Evolutionary conservation across 2,888 invertebrate species (phyloP).

Genomic region (Bombyx huttoni): DNA sequence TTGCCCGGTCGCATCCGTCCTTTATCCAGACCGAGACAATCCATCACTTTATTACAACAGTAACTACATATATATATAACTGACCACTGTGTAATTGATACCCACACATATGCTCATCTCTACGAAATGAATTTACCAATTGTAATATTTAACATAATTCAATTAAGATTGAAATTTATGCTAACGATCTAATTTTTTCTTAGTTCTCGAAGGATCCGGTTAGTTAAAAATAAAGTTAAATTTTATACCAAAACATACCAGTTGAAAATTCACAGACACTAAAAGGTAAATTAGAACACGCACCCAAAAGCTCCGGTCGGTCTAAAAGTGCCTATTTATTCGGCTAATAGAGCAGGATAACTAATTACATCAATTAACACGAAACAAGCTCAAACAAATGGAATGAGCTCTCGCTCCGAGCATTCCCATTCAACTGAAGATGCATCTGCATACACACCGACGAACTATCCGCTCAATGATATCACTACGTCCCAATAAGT

Average conservation of each 20-base stretch:
- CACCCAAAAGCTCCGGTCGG: too few relatives aligned
- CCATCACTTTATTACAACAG: slow-evolving; percentile 30
- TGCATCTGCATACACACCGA: slow-evolving; percentile 33
- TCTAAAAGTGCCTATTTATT: neutral
- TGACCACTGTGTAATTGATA: slow-evolving; percentile 2
- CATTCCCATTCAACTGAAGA: slow-evolving; percentile 42
- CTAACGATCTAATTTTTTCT: too few relatives aligned
- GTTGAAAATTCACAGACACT: neutral
- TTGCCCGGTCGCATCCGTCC: slow-evolving; percentile 30
- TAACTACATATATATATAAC: slow-evolving; percentile 1
- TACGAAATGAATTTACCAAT: neutral
- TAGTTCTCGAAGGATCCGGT: too few relatives aligned
- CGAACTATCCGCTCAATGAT: slow-evolving; percentile 8
- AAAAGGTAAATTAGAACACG: neutral
- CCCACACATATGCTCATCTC: neutral
- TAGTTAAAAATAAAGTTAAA: neutral
- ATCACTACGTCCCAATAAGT: slow-evolving; percentile 29
- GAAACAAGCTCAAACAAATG: neutral
- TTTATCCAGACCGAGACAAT: slow-evolving; percentile 34
- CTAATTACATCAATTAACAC: neutral
- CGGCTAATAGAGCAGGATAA: neutral
- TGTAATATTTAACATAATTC: neutral
- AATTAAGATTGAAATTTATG: neutral
- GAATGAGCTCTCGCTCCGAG: slow-evolving; percentile 33
- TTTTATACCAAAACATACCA: neutral